Percentiles rank a stretch among this genome's conserved stretches.
Conservation (phyloP, 2,113 vertebrate species). For the Pygoscelis adeliae region DNA sequence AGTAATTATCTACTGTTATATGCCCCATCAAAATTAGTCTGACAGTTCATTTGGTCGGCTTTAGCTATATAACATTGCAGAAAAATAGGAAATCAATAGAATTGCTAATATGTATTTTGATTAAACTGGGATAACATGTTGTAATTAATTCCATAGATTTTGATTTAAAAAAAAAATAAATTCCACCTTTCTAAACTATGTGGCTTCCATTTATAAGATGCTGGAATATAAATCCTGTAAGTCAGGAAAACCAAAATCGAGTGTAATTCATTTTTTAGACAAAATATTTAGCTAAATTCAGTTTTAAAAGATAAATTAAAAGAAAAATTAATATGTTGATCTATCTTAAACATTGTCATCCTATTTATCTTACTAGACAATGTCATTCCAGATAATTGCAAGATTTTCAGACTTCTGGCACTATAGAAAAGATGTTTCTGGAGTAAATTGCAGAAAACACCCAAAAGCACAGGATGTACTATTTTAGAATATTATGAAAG, state of each 20-base stretch:
- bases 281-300: neutral
- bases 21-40: conserved; percentile 9
- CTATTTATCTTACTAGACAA: neutral
- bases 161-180: neutral
- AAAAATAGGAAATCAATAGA: neutral
- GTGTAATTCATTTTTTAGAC: neutral
- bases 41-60: neutral
- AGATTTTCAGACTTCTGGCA: neutral
- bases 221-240: neutral
- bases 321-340: neutral
- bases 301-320: neutral
- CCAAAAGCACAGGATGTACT: neutral
- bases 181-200: neutral
- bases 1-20: neutral
- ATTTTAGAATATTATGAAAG: neutral
- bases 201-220: neutral
- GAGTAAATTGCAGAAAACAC: neutral
- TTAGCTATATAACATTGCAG: neutral
- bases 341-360: neutral
- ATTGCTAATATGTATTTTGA: conserved; percentile 31
- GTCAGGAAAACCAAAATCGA: neutral
- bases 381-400: neutral
- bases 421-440: neutral
- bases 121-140: neutral
- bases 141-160: conserved; percentile 19